These are phyloP conservation scores for Pimephales promelas DNA, from an alignment of 2,113 vertebrate genomes.

Conservation along the genomic window DNA sequence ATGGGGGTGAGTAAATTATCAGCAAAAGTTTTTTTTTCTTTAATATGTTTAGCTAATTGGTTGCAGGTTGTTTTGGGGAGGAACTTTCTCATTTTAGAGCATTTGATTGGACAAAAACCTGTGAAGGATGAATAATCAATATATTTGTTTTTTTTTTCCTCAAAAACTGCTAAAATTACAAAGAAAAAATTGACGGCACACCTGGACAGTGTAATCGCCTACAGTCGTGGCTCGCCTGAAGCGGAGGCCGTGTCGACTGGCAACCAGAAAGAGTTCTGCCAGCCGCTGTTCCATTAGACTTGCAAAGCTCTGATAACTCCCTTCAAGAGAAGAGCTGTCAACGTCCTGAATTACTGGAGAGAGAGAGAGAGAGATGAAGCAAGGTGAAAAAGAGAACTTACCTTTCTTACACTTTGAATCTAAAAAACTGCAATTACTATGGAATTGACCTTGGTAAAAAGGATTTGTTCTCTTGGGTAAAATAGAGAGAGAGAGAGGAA, in stretches of 20 bases:
- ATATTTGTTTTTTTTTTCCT: neutral
- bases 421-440: constrained; percentile 38
- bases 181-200: constrained; percentile 54
- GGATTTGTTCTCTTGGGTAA: constrained; percentile 22
- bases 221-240: constrained; percentile 87
- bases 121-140: neutral
- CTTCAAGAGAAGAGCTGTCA: constrained; percentile 86
- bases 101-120: neutral
- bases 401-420: constrained; percentile 9
- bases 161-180: neutral
- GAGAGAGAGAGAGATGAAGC: constrained; percentile 22
- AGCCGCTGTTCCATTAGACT: constrained; percentile 94
- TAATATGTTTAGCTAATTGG: neutral
- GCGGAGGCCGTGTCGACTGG: constrained; percentile 84
- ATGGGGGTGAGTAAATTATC: too few relatives aligned
- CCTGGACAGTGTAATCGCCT: constrained; percentile 93
- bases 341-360: constrained; percentile 93
- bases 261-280: constrained; percentile 92
- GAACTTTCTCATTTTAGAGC: neutral
- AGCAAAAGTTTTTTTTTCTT: too few relatives aligned
- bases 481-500: neutral
- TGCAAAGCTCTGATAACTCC: constrained; percentile 95
- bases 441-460: constrained; percentile 39
- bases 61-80: neutral
- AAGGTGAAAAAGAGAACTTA: constrained; percentile 34